Conservation (phyloP, 2,113 vertebrate genomes). For the Apodemus sylvaticus region DNA sequence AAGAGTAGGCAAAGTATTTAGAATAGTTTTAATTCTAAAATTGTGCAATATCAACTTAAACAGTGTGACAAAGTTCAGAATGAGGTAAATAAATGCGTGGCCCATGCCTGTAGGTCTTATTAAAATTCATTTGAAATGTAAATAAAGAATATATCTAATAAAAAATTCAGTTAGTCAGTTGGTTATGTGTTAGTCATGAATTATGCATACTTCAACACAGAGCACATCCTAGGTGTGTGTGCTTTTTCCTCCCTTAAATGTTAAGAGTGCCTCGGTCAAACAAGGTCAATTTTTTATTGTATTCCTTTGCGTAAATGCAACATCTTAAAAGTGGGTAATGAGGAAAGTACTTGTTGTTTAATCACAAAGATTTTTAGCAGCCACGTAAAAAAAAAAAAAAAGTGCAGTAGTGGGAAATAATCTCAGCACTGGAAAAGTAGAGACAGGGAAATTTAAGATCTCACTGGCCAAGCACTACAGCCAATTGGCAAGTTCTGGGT, state of each 20-base stretch:
- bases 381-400: neutral
- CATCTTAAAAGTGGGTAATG: neutral
- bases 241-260: neutral
- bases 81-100: neutral
- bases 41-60: neutral
- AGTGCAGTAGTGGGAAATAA: fast-evolving
- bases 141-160: too few species aligned
- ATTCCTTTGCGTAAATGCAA: neutral
- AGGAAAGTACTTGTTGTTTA: neutral
- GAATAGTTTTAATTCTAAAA: conserved; percentile 20
- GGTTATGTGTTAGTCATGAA: neutral
- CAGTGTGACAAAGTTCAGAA: neutral
- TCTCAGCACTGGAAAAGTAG: neutral
- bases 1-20: neutral
- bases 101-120: neutral
- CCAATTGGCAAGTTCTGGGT: fast-evolving
- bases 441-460: neutral
- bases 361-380: neutral
- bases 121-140: too few species aligned
- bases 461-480: neutral
- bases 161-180: neutral
- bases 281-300: neutral
- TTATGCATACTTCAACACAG: neutral
- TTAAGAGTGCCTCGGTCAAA: neutral
- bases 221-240: neutral